A percentile compares a stretch with the other conserved stretches of the same genome.
These are phyloP conservation scores for Thalassaphorura encarpata DNA, from an alignment of 1,140 invertebrate species.

Conservation along the genomic window DNA sequence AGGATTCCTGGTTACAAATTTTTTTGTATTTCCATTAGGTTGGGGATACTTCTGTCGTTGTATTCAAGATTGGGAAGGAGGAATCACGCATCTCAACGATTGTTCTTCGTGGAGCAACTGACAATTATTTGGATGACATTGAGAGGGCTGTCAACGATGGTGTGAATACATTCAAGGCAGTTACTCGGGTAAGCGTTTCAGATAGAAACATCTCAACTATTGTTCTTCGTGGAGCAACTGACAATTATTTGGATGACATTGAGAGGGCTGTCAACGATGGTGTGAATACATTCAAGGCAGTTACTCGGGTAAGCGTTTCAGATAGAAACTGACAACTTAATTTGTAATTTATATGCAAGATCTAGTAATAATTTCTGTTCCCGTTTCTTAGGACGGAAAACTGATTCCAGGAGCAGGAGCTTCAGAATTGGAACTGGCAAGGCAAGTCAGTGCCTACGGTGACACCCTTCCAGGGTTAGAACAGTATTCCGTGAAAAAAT, in stretches of 20 bases:
- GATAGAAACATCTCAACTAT: constrained; percentile 7
- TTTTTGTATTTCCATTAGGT: constrained; percentile 42
- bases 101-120: constrained; percentile 89
- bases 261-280: constrained; percentile 97
- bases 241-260: constrained; percentile 98
- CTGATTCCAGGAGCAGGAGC: constrained; percentile 91
- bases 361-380: neutral
- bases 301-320: constrained; percentile 47
- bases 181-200: constrained; percentile 49
- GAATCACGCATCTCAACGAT: constrained; percentile 86
- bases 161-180: constrained; percentile 93
- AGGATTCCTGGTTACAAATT: too few relatives aligned
- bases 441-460: constrained; percentile 70
- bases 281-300: constrained; percentile 93
- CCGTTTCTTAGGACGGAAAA: constrained; percentile 50
- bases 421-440: constrained; percentile 85
- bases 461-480: constrained; percentile 88
- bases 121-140: constrained; percentile 98
- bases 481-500: constrained; percentile 94
- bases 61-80: constrained; percentile 69
- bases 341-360: neutral
- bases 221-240: constrained; percentile 54
- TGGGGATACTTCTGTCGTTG: constrained; percentile 85
- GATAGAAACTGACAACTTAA: neutral
- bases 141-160: constrained; percentile 97